Percentiles rank a stretch among this genome's conserved stretches.
Conservation (phyloP, 2,888 invertebrate species). For the Tupiocoris notatus region DNA sequence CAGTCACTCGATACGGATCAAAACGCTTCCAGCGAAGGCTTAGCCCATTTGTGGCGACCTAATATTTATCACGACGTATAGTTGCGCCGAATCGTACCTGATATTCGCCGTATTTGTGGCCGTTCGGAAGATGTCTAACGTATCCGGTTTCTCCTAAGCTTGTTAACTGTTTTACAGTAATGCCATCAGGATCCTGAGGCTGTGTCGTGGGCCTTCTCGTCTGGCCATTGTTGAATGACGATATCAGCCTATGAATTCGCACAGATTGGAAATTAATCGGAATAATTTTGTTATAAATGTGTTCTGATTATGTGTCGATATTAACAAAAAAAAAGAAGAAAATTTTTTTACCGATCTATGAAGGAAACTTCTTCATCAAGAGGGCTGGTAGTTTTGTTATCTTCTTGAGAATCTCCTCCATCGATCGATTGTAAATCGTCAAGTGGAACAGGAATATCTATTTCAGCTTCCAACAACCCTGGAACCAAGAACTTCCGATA, state of each 20-base stretch:
- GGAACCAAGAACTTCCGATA: too few relatives aligned
- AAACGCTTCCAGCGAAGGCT: too few relatives aligned
- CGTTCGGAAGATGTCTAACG: constrained; percentile 46
- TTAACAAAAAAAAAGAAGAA: too few relatives aligned
- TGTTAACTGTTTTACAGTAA: constrained; percentile 44
- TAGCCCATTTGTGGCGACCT: too few relatives aligned
- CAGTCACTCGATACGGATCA: too few relatives aligned
- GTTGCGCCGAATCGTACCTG: too few relatives aligned
- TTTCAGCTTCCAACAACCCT: neutral
- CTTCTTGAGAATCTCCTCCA: constrained; percentile 5
- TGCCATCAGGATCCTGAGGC: constrained; percentile 19
- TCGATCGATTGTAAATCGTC: constrained; percentile 38
- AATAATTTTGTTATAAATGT: too few relatives aligned
- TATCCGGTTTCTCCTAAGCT: constrained; percentile 45
- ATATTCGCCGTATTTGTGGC: constrained; percentile 49
- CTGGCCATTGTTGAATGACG: constrained; percentile 43
- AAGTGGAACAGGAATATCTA: constrained; percentile 28
- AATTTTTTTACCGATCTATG: constrained; percentile 44
- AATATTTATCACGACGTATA: neutral
- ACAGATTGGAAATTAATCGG: too few relatives aligned
- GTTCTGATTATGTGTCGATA: too few relatives aligned
- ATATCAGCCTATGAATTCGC: constrained; percentile 42
- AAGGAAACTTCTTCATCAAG: constrained; percentile 47
- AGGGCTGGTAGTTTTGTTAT: constrained; percentile 23
- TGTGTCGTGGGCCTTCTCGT: constrained; percentile 27